Conservation (phyloP, 2,113 vertebrate genomes). For the Solea senegalensis region DNA sequence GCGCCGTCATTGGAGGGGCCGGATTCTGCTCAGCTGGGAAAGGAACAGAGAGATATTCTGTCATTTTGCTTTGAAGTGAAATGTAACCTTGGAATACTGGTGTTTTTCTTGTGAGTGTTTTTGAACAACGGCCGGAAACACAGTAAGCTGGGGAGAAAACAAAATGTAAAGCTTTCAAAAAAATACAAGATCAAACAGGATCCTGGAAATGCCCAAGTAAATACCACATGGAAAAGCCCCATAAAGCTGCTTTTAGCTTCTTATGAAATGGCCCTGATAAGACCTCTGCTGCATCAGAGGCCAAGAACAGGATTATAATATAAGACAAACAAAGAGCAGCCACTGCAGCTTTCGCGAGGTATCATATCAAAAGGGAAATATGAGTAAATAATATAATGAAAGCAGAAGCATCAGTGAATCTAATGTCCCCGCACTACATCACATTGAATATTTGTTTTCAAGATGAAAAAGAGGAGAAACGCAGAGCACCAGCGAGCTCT, state of each 20-base stretch:
- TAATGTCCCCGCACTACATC: slow-evolving; percentile 22
- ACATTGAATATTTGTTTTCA: slow-evolving; percentile 31
- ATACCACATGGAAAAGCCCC: slow-evolving; percentile 20
- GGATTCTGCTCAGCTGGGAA: slow-evolving; percentile 91
- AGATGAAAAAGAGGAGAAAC: slow-evolving; percentile 40
- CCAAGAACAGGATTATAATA: slow-evolving; percentile 36
- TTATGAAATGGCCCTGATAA: slow-evolving; percentile 37
- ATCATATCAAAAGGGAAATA: slow-evolving; percentile 46
- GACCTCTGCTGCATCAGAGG: slow-evolving; percentile 34
- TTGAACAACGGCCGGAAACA: neutral
- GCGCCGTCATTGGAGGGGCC: slow-evolving; percentile 79
- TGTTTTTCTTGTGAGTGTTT: slow-evolving; percentile 5
- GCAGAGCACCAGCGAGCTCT: slow-evolving; percentile 12
- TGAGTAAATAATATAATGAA: slow-evolving; percentile 23
- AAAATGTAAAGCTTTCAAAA: slow-evolving; percentile 36
- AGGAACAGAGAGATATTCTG: neutral
- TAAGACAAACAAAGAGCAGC: slow-evolving; percentile 29
- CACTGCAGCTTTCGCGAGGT: slow-evolving; percentile 40
- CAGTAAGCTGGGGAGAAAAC: slow-evolving; percentile 1
- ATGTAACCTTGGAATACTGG: neutral
- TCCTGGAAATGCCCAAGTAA: slow-evolving; percentile 9
- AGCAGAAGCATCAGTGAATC: slow-evolving; percentile 7
- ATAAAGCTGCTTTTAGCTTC: slow-evolving; percentile 51
- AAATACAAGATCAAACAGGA: slow-evolving; percentile 38
- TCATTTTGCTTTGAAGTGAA: slow-evolving; percentile 9